Percentiles rank a stretch among this genome's conserved stretches.
phyloP scores from a whole-genome alignment of 2,113 vertebrate species.

The Spilogale gracilis region DNA sequence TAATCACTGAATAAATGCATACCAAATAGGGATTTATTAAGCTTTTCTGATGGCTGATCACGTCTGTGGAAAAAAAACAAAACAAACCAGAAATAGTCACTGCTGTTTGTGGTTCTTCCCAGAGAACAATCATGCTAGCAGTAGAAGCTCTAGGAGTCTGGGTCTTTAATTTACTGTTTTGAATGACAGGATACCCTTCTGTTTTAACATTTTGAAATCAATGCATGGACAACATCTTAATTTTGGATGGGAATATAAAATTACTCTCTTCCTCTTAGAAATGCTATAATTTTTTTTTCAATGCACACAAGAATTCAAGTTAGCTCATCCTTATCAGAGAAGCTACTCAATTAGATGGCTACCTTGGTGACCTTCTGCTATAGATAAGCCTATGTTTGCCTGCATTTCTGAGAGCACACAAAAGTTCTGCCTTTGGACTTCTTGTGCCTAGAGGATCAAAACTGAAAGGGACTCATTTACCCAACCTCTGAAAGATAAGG shows the following conservation, averaged over 20 bases:
- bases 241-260: slow-evolving; percentile 11
- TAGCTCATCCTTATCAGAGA: slow-evolving; percentile 12
- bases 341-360: not conserved
- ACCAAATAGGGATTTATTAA: slow-evolving; percentile 86
- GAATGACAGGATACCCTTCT: slow-evolving; percentile 24
- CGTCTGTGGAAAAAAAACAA: slow-evolving; percentile 49
- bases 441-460: not conserved
- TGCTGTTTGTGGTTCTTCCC: slow-evolving; percentile 51
- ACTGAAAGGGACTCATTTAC: not conserved
- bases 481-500: not conserved
- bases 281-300: slow-evolving; percentile 55
- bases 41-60: slow-evolving; percentile 85
- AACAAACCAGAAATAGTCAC: slow-evolving; percentile 10
- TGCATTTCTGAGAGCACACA: not conserved
- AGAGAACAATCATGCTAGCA: slow-evolving; percentile 63
- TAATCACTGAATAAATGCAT: slow-evolving; percentile 89
- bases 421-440: not conserved
- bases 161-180: slow-evolving; percentile 57
- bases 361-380: not conserved
- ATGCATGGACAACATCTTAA: not conserved
- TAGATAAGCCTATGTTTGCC: not conserved
- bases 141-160: slow-evolving; percentile 40
- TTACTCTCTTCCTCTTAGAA: not conserved
- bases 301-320: not conserved
- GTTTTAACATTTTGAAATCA: slow-evolving; percentile 43